Conservation (phyloP, 2,888 invertebrate species). For the Erpobdella octoculata region DNA sequence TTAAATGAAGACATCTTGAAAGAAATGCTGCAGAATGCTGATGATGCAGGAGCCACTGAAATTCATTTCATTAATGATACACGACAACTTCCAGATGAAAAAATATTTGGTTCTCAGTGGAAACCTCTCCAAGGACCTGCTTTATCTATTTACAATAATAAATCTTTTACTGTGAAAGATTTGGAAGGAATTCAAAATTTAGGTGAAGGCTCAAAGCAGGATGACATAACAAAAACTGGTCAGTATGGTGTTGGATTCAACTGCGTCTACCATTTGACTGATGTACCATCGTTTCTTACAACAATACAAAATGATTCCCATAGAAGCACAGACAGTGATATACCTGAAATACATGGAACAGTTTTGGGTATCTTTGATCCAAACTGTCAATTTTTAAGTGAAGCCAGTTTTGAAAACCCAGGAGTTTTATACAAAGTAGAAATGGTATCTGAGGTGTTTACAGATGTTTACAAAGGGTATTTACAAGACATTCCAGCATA, state of each 20-base stretch:
- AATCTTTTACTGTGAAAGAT: conserved; percentile 35
- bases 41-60: conserved; percentile 44
- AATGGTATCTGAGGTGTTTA: conserved; percentile 30
- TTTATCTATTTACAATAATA: conserved; percentile 37
- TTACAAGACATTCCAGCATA: conserved; percentile 36
- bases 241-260: conserved; percentile 39
- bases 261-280: conserved; percentile 38
- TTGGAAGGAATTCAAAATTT: conserved; percentile 36
- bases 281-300: conserved; percentile 36
- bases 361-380: conserved; percentile 44
- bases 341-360: conserved; percentile 40
- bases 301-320: not conserved
- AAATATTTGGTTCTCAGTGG: conserved; percentile 37
- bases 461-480: conserved; percentile 40
- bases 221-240: conserved; percentile 35
- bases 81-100: conserved; percentile 34
- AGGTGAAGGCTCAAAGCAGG: conserved; percentile 37
- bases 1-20: conserved; percentile 41
- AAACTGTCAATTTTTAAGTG: conserved; percentile 41
- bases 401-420: conserved; percentile 34
- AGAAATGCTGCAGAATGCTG: conserved; percentile 46
- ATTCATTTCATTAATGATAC: conserved; percentile 43
- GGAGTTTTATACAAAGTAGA: conserved; percentile 35
- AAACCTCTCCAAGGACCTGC: conserved; percentile 37
- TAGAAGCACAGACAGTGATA: conserved; percentile 10